A percentile compares a stretch with the other conserved stretches of the same genome.
These are phyloP conservation scores for Aromia moschata DNA, from an alignment of 2,888 invertebrate species.

Conservation along the genomic window DNA sequence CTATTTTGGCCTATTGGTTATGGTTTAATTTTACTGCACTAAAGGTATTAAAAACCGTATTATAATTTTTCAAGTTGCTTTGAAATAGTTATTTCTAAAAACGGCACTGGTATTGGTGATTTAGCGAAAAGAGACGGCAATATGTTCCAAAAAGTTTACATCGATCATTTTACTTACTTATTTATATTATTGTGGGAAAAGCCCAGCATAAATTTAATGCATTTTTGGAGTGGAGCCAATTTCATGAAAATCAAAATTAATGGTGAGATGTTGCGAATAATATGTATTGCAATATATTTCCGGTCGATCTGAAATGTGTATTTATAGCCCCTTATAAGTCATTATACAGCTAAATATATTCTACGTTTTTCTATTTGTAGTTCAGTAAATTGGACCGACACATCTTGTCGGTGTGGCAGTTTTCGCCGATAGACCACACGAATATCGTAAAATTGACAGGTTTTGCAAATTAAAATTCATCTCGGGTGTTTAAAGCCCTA, in stretches of 20 bases:
- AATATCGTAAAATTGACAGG: conserved; percentile 18
- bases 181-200: conserved; percentile 16
- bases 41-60: too few relatives aligned
- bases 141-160: neutral
- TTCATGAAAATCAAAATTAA: conserved; percentile 14
- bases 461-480: conserved; percentile 7
- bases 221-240: conserved; percentile 23
- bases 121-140: too few relatives aligned
- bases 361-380: neutral
- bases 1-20: conserved; percentile 16
- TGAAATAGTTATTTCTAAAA: too few relatives aligned
- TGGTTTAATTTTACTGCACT: conserved; percentile 4
- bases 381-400: neutral
- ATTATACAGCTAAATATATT: neutral
- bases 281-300: conserved; percentile 4
- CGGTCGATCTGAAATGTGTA: neutral
- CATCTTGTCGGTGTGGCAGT: neutral
- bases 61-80: too few relatives aligned
- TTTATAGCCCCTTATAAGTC: conserved; percentile 4
- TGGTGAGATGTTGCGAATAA: neutral
- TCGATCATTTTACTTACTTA: neutral
- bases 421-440: neutral
- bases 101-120: too few relatives aligned
- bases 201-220: conserved; percentile 16
- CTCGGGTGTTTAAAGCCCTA: neutral